Conservation (phyloP, 2,888 invertebrate genomes). For the Heliconius aoede region DNA sequence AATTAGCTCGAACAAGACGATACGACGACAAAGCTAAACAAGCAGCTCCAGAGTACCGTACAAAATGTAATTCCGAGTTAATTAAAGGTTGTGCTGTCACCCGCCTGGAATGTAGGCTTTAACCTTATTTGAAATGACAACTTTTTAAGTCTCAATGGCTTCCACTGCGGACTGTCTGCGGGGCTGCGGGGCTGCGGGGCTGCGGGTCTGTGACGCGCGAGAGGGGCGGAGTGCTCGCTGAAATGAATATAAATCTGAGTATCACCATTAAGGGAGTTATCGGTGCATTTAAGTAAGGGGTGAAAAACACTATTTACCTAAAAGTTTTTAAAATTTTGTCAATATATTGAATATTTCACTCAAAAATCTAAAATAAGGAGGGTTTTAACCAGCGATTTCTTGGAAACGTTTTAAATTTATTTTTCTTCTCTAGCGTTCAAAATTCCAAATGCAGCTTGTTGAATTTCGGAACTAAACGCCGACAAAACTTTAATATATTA, state of each 20-base stretch:
- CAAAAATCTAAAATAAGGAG: too few species aligned
- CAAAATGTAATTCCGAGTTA: neutral
- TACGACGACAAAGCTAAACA: neutral
- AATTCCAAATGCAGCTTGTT: too few species aligned
- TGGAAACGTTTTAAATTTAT: too few species aligned
- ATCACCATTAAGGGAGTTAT: neutral
- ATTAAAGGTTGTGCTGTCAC: conserved; percentile 11
- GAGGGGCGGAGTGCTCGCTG: neutral
- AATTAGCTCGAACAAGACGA: neutral
- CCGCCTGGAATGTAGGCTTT: conserved; percentile 3
- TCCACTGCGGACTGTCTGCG: conserved; percentile 8
- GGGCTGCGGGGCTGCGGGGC: too few species aligned
- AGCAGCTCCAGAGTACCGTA: neutral
- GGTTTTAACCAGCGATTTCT: too few species aligned
- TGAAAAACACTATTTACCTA: neutral
- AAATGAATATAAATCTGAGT: conserved; percentile 2
- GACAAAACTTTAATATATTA: too few species aligned
- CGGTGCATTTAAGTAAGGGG: neutral
- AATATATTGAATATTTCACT: too few species aligned
- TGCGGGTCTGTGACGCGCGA: conserved; percentile 1
- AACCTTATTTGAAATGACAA: conserved; percentile 15
- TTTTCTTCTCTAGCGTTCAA: too few species aligned
- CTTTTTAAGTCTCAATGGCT: conserved; percentile 20
- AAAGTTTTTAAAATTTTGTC: neutral
- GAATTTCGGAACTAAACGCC: too few species aligned